Evolutionary conservation across 2,888 invertebrate species (phyloP), one percentile per base, ranked within the genome.

Genomic region (Spisula subtruncata): DNA sequence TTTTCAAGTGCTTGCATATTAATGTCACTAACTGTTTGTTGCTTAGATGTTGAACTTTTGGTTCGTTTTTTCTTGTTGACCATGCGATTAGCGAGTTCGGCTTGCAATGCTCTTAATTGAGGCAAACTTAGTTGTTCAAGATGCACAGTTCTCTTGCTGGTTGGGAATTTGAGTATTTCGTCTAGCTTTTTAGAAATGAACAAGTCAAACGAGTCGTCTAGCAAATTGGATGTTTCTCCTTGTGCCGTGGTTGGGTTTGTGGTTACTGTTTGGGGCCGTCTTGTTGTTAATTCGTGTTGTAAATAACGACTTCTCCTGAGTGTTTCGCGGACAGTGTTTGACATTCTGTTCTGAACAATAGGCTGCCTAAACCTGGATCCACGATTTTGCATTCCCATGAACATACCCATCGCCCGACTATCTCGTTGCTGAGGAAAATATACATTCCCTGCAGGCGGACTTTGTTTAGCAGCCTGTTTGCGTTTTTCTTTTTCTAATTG

Each of bases 31-130:
- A 32, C 5, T 25, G 75, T 32, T 8, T 12, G 32, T 51, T 51
- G 51, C 5, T 51, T 16, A 66, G 75, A 35, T 25, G 75, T 14
- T 8, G 29, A 20, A 16, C 75, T 75, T 14, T 25, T 46, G n/a
- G 82, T 29, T 60, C 32, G 16, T 48, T 71, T 66, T 41, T 56
- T 46, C 5, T 20, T 85, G n/a, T n/a, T 41, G 5, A 85, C 32
- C 10, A 91, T 46, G 32, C 89, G 85, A 41, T 85, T 81, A 20
- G 83, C 71, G 20, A 91, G 75, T 66, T 91, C 91, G 18, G 48
- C n/a, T 82, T 91, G 91, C 25, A 91, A 35, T 20, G 86, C 85
- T 32, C 89, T 54, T 0, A 91, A 86, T n/a, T 91, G 86, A 5
- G 60, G 60, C 5, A 91, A 71, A 60, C 89, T 91, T 0, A 92